These are phyloP conservation scores for Scolopax mira DNA, from an alignment of 2,113 vertebrate genomes.

Conservation along the genomic window DNA sequence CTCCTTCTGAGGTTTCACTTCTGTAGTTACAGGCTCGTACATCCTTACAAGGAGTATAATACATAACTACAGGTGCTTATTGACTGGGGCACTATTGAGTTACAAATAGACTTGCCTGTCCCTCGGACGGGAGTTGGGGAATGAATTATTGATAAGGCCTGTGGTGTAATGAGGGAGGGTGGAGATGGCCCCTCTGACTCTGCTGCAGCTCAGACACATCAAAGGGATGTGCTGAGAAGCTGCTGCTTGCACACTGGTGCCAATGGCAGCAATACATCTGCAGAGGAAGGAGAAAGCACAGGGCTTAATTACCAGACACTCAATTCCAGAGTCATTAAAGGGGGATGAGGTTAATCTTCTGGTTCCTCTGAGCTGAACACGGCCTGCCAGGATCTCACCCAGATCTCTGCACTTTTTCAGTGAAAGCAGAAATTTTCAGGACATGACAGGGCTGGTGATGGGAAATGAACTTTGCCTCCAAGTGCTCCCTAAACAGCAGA, in stretches of 20 bases:
- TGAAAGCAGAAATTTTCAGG: not conserved
- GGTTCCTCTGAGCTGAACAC: not conserved
- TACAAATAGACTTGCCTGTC: constrained; percentile 3
- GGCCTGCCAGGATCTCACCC: not conserved
- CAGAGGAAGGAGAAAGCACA: not conserved
- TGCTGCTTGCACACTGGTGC: not conserved
- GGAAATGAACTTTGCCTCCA: not conserved
- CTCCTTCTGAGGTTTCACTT: not conserved
- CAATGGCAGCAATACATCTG: not conserved
- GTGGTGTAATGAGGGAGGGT: not conserved
- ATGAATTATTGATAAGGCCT: constrained; percentile 42
- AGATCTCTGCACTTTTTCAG: not conserved
- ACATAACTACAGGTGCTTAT: constrained; percentile 23
- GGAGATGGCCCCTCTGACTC: not conserved
- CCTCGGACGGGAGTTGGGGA: not conserved
- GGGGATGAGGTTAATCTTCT: not conserved
- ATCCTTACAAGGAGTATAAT: not conserved
- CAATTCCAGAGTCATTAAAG: not conserved
- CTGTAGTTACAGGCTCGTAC: constrained; percentile 20
- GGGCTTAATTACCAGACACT: not conserved
- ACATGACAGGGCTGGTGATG: not conserved
- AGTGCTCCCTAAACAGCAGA: not conserved
- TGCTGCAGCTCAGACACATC: not conserved
- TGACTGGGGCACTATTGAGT: not conserved
- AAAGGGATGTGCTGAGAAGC: not conserved